Base-by-base conservation (phyloP, 2,113 vertebrate genomes). In the Cephalopholis sonnerati region DNA sequence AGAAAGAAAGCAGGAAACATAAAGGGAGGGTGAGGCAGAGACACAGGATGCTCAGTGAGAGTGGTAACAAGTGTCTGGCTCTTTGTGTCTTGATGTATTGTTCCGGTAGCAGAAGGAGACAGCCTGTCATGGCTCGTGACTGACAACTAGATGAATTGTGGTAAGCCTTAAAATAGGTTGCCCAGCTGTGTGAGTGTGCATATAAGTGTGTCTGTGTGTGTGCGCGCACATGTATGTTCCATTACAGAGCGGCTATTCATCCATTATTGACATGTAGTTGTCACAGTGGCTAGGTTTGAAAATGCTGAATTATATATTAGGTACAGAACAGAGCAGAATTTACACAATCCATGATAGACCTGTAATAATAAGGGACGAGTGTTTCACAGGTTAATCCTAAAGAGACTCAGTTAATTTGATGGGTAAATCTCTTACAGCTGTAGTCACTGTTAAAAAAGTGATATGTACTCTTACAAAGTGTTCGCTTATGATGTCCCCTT, bases 51-150 rank as follows among this genome's bases (percentile, higher is more conserved):
- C 55, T 69, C 41, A 51, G 54, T 15, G 54, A 78, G 65, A 77
- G 71, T 53, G 76, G 68, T 86, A 89, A 91, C 90, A 90, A 91
- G 87, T 89, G 89, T 87, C 78, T 86, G 81, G 55, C 67, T 90
- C 89, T 84, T 91, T 92, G 89, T 90, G 82, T 85, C 62, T 74
- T 88, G 83, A 90, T 85, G 79, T 79, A 91, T 93, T 91, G 90
- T 91, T 86, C 62, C 73, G 46, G 55, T 54, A 24, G 88, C 81
- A 84, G 80, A 74, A 73, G 85, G 83, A 87, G 90, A 82, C 82
- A 80, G 86, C 69, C 22, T 70, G 82, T 83, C 79, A n/a, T 48
- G 77, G 29, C 29, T 61, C 17, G 24, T 92, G 91, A 94, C 85
- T 93, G 93, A 91, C 91, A 90, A 58, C 53, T 75, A 32, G 63